Evolutionary conservation across 2,888 invertebrate genomes (phyloP).

Genomic region (Xestia ashworthii): DNA sequence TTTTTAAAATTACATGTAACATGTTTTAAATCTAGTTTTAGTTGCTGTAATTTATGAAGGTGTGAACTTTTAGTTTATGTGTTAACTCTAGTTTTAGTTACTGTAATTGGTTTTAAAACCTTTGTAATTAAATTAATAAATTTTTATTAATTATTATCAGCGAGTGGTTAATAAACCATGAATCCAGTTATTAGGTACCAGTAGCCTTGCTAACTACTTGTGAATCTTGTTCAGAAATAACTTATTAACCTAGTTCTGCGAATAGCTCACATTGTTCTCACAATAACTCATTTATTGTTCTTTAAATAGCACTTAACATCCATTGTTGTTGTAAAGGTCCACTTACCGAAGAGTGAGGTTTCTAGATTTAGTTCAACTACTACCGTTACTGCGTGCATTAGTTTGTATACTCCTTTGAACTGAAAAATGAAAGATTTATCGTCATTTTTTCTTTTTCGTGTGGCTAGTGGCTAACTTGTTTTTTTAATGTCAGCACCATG

Average conservation of each 20-base stretch:
- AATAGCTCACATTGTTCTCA: conserved; percentile 5
- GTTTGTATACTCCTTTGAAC: not conserved
- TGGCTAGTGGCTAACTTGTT: too few species aligned
- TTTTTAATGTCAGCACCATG: too few species aligned
- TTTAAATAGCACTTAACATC: not conserved
- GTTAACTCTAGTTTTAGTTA: too few species aligned
- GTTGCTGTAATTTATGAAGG: too few species aligned
- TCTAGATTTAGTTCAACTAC: not conserved
- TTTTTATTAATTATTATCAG: too few species aligned
- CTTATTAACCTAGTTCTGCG: not conserved
- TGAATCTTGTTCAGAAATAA: conserved; percentile 10
- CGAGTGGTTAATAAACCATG: not conserved
- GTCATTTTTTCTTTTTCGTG: too few species aligned
- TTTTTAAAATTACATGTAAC: too few species aligned
- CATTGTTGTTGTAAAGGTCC: conserved; percentile 1
- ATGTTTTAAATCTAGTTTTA: too few species aligned
- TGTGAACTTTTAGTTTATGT: too few species aligned
- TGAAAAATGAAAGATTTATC: not conserved
- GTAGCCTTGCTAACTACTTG: not conserved
- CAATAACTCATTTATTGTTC: conserved; percentile 10
- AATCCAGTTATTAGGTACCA: too few species aligned
- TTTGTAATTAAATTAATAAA: too few species aligned
- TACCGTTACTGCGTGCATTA: not conserved
- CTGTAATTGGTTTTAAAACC: too few species aligned
- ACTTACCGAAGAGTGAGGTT: not conserved